Evolutionary conservation across 2,888 invertebrate genomes (phyloP).

Genomic region (Uloborus plumipes): DNA sequence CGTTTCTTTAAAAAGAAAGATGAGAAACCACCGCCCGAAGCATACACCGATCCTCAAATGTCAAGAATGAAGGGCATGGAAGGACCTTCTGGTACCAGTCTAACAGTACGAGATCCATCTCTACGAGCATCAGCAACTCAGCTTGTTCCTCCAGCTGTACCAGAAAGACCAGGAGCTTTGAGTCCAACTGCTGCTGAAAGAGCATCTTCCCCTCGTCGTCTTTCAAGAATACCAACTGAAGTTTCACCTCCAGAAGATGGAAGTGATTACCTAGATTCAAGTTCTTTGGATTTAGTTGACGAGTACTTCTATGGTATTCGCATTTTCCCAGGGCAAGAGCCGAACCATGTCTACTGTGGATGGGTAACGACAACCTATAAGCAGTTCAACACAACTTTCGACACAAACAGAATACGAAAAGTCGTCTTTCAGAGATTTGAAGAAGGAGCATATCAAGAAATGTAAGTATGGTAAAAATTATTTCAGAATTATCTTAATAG

Average conservation of each 20-base stretch:
- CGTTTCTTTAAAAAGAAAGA: conserved; percentile 89
- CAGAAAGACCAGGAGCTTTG: conserved; percentile 75
- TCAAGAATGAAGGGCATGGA: conserved; percentile 24
- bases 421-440: conserved; percentile 77
- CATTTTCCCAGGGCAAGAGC: conserved; percentile 95
- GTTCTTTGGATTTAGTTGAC: conserved; percentile 91
- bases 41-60: conserved; percentile 15
- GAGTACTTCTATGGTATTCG: conserved; percentile 93
- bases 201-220: conserved; percentile 55
- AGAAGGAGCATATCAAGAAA: conserved; percentile 63
- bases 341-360: conserved; percentile 94
- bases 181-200: conserved; percentile 59
- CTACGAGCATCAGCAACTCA: conserved; percentile 68
- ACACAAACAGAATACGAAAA: conserved; percentile 86
- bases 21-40: conserved; percentile 68
- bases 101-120: conserved; percentile 50
- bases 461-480: conserved; percentile 67
- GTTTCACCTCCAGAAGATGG: conserved; percentile 56
- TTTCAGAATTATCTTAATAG: no score
- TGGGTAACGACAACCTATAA: conserved; percentile 98
- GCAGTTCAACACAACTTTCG: conserved; percentile 75
- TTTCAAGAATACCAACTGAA: conserved; percentile 53
- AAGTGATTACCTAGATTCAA: conserved; percentile 77
- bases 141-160: conserved; percentile 78
- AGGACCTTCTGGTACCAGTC: conserved; percentile 21